These are phyloP conservation scores for Gambelia wislizenii DNA, from an alignment of 2,797 vertebrate species.

Conservation along the genomic window DNA sequence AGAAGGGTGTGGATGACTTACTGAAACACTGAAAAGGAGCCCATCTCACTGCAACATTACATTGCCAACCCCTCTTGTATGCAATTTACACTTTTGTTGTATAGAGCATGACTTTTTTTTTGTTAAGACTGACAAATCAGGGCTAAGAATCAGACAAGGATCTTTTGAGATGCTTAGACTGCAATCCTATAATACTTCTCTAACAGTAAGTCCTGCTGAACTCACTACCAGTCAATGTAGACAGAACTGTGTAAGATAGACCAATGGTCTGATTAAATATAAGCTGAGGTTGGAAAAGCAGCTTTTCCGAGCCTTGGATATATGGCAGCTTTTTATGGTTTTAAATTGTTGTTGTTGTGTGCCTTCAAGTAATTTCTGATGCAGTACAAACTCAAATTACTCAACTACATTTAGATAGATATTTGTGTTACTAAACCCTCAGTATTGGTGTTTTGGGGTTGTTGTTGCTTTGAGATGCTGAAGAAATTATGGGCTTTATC, in stretches of 20 bases:
- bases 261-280: background rate
- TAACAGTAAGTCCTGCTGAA: background rate
- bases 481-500: background rate
- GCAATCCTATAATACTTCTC: background rate
- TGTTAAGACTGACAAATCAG: background rate
- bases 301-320: background rate
- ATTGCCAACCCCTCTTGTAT: background rate
- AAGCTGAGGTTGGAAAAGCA: too few species aligned
- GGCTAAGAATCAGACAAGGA: background rate
- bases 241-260: background rate
- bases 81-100: background rate
- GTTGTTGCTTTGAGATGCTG: background rate
- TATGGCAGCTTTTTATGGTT: background rate
- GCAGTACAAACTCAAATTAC: too few species aligned
- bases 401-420: background rate
- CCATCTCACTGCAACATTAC: background rate
- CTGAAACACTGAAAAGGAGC: background rate
- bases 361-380: too few species aligned
- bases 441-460: background rate
- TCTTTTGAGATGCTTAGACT: background rate
- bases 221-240: background rate
- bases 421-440: background rate
- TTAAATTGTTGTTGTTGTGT: too few species aligned
- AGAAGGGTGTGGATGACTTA: background rate
- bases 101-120: too few species aligned